phyloP scores from a whole-genome alignment of 2,113 vertebrate species.

The Rutilus rutilus region DNA sequence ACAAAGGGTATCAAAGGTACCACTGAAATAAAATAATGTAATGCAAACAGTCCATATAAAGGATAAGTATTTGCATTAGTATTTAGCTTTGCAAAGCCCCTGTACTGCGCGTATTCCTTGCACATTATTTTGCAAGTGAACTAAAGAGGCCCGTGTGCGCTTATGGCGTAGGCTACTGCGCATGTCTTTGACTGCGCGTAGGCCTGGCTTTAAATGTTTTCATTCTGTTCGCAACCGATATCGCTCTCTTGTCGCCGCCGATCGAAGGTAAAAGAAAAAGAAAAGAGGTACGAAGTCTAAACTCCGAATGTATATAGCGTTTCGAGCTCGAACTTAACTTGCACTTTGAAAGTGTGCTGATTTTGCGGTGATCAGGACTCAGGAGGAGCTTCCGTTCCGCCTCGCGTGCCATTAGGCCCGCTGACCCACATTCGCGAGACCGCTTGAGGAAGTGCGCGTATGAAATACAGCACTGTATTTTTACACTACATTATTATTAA shows the following conservation, averaged over 20 bases:
- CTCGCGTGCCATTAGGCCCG: slow-evolving; percentile 75
- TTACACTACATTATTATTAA: slow-evolving; percentile 1
- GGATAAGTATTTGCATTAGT: background rate
- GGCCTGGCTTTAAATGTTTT: slow-evolving; percentile 27
- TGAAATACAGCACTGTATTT: background rate
- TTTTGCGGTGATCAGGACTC: slow-evolving; percentile 64
- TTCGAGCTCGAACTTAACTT: slow-evolving; percentile 62
- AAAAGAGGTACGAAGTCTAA: background rate
- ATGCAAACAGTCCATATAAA: background rate
- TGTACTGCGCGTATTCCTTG: background rate
- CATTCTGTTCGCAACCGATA: background rate
- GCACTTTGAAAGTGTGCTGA: slow-evolving; percentile 54
- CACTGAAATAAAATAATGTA: background rate
- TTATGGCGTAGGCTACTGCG: slow-evolving; percentile 19
- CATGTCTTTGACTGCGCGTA: background rate
- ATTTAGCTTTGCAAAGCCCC: background rate
- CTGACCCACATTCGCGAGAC: slow-evolving; percentile 76
- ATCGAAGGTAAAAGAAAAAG: background rate
- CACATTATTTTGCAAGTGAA: background rate
- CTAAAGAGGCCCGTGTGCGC: background rate
- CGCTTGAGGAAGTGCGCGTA: slow-evolving; percentile 53
- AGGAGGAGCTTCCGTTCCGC: slow-evolving; percentile 71
- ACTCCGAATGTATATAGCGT: background rate
- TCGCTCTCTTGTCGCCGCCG: no score
- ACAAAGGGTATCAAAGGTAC: background rate